Base-by-base conservation (phyloP, 1,140 invertebrate species). In the Paralvinella palmiformis region DNA sequence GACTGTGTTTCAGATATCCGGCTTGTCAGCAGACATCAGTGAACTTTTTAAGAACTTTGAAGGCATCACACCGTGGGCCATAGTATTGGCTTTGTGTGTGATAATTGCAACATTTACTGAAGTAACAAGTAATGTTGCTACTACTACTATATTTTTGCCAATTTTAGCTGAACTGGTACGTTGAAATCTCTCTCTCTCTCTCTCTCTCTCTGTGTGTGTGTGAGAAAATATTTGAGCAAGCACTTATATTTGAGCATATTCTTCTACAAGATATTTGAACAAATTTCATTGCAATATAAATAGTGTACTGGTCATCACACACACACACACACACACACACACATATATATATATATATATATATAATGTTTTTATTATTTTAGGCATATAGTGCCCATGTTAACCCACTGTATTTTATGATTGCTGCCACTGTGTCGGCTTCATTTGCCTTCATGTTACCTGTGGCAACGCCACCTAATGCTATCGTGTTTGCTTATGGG, bases 391-490 rank as follows among this genome's bases (percentile, higher is more conserved):
- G 69, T 2, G 74, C 82, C 1, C 45, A 76, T 4, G 71, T 85
- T 0, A 89, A 96, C 83, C 93, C 94, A 0, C 74, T 95, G 59
- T 92, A 89, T 77, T 83, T 94, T 71, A 92, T 94, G 85, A 79
- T 96, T 63, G 92, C 94, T 0, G 87, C 90, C 0, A 85, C 91
- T 0, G 77, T 79, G 89, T 48, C 86, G 85, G 91, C 89, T 75
- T 92, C 90, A 6, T 93, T 84, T 71, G 85, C 85, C n/a, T 87
- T 86, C 73, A 87, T 89, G 81, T 75, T 90, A 72, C 92, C 92
- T 1, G 91, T 94, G 1, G 86, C 87, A 24, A 89, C 89, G 1
- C 92, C 93, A 3, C 94, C 94, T 20, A 97, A 97, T 80, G 93
- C 94, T 1, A 91, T 98, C 59, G 92, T 92, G 0, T 91, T 90